These are phyloP conservation scores for Leucoma salicis DNA, from an alignment of 2,888 invertebrate species.

Conservation along the genomic window DNA sequence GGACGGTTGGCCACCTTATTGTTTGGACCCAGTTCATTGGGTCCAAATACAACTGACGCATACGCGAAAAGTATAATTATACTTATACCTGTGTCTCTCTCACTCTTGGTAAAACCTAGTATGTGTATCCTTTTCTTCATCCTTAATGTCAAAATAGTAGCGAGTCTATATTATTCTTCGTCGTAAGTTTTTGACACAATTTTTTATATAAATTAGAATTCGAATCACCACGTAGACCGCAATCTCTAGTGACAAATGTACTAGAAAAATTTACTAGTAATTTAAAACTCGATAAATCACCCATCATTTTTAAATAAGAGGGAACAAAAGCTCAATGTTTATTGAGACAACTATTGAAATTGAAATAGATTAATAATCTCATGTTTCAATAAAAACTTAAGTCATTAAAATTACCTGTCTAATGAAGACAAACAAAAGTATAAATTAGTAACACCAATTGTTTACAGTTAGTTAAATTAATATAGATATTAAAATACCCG, in stretches of 20 bases:
- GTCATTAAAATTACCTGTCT: constrained; percentile 41
- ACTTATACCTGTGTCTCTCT: no score
- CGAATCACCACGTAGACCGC: constrained; percentile 44
- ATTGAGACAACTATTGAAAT: constrained; percentile 17
- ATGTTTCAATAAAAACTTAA: constrained; percentile 30
- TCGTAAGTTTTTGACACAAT: no score
- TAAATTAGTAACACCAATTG: constrained; percentile 74
- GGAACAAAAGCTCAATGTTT: constrained; percentile 49
- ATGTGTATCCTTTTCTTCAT: no score
- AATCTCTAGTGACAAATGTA: constrained; percentile 55
- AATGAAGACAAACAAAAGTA: constrained; percentile 47
- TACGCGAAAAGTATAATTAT: no score
- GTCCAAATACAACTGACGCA: no score
- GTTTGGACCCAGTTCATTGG: no score
- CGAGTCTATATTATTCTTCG: no score
- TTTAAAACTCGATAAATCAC: constrained; percentile 37
- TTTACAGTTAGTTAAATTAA: constrained; percentile 55
- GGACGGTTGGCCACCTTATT: no score
- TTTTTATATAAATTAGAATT: constrained; percentile 38
- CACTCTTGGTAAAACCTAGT: no score
- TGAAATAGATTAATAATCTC: constrained; percentile 36
- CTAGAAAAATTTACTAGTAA: constrained; percentile 54
- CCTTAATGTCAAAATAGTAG: no score
- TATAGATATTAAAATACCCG: constrained; percentile 60
- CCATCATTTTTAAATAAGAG: constrained; percentile 44